phyloP scores from a whole-genome alignment of 2,797 vertebrate genomes.

The Tadarida brasiliensis region DNA sequence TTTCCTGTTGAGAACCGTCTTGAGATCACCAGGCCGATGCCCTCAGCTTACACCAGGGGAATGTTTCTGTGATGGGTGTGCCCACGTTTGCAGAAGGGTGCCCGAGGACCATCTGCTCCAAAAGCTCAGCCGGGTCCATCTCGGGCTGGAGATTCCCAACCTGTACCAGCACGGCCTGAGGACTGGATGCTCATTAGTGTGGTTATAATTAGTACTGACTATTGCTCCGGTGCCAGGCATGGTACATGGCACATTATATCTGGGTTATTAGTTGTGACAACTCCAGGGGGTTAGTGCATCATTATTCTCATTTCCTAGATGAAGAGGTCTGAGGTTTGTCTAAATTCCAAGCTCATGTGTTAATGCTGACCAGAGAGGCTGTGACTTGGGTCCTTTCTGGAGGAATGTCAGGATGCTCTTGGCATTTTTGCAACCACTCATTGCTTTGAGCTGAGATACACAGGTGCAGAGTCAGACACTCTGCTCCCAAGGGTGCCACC shows the following conservation, averaged over 20 bases:
- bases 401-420: neutral
- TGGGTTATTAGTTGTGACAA: neutral
- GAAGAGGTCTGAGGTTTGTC: neutral
- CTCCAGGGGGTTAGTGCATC: slow-evolving; percentile 55
- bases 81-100: neutral
- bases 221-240: neutral
- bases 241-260: neutral
- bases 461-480: neutral
- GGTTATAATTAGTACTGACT: neutral
- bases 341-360: neutral
- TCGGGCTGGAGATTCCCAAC: slow-evolving; percentile 59
- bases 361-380: neutral
- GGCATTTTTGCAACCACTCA: neutral
- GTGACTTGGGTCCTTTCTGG: neutral
- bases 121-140: slow-evolving; percentile 45
- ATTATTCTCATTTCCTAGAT: neutral
- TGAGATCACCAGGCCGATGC: neutral
- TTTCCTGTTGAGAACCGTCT: neutral
- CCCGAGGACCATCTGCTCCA: neutral
- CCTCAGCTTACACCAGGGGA: neutral
- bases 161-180: neutral
- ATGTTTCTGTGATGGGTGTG: neutral
- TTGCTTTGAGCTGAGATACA: neutral
- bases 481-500: neutral
- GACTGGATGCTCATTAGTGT: neutral